These are phyloP conservation scores for Meloidogyne hapla DNA, from an alignment of 1,140 invertebrate genomes.

Conservation along the genomic window DNA sequence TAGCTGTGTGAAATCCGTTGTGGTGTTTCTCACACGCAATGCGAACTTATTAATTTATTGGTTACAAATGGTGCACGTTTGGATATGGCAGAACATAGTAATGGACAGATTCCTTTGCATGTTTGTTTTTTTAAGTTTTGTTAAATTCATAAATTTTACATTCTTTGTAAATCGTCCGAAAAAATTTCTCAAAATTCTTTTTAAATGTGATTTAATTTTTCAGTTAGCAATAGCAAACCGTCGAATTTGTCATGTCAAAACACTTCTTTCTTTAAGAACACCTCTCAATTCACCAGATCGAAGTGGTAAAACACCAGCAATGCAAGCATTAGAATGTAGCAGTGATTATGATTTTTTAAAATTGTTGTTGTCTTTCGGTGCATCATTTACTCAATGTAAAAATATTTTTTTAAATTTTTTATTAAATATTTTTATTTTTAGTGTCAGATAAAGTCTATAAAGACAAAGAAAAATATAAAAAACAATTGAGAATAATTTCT, in stretches of 20 bases:
- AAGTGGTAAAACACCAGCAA: constrained; percentile 27
- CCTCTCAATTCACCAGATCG: constrained; percentile 28
- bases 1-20: constrained; percentile 35
- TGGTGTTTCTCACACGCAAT: constrained; percentile 26
- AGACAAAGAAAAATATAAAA: constrained; percentile 27
- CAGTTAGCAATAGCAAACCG: constrained; percentile 31
- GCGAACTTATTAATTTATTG: constrained; percentile 31
- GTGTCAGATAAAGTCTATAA: constrained; percentile 17
- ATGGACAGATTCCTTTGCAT: constrained; percentile 35
- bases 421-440: constrained; percentile 14
- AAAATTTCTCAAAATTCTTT: background rate
- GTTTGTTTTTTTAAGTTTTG: constrained; percentile 2
- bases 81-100: constrained; percentile 22
- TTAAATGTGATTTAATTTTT: background rate
- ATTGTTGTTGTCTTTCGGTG: constrained; percentile 23
- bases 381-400: constrained; percentile 18
- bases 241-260: constrained; percentile 33
- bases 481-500: constrained; percentile 11
- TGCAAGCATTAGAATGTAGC: constrained; percentile 26
- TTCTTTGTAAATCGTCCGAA: background rate
- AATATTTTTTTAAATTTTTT: constrained; percentile 6
- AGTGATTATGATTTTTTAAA: constrained; percentile 35
- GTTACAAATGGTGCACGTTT: constrained; percentile 28
- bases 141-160: background rate
- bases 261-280: constrained; percentile 26